Evolutionary conservation across 2,113 vertebrate genomes (phyloP).

Genomic region (Sylvilagus bachmani): DNA sequence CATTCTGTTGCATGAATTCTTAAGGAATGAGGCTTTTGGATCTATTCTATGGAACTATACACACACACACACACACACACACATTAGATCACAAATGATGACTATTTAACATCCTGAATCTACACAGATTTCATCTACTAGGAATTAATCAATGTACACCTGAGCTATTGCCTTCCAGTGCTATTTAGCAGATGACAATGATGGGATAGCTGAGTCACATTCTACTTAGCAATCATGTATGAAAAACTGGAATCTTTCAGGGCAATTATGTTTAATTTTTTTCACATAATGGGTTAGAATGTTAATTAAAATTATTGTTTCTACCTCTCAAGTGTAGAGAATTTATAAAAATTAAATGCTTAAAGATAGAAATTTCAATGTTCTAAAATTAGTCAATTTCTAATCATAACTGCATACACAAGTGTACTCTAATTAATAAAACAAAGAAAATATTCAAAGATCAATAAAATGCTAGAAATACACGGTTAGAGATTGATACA

Average conservation of each 20-base stretch:
- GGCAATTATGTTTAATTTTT: neutral
- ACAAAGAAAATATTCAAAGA: neutral
- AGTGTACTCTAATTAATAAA: neutral
- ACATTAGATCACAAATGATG: neutral
- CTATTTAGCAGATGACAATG: neutral
- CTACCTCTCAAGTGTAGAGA: neutral
- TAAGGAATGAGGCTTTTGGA: neutral
- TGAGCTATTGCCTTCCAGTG: neutral
- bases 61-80: neutral
- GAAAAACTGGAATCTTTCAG: slow-evolving; percentile 16
- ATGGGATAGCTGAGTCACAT: neutral
- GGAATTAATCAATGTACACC: neutral
- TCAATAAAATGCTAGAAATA: neutral
- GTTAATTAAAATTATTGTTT: slow-evolving; percentile 2
- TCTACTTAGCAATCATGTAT: neutral
- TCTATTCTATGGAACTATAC: neutral
- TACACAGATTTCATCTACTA: neutral
- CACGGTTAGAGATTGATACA: too few species aligned
- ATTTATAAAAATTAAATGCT: neutral
- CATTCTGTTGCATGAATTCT: neutral
- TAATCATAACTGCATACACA: neutral
- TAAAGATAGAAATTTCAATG: neutral
- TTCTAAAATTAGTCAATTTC: neutral
- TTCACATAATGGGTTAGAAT: neutral
- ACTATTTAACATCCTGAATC: neutral